Percentiles rank a stretch among this genome's conserved stretches.
These are phyloP conservation scores for Mormoops blainvillei DNA, from an alignment of 2,113 vertebrate genomes.

Conservation along the genomic window DNA sequence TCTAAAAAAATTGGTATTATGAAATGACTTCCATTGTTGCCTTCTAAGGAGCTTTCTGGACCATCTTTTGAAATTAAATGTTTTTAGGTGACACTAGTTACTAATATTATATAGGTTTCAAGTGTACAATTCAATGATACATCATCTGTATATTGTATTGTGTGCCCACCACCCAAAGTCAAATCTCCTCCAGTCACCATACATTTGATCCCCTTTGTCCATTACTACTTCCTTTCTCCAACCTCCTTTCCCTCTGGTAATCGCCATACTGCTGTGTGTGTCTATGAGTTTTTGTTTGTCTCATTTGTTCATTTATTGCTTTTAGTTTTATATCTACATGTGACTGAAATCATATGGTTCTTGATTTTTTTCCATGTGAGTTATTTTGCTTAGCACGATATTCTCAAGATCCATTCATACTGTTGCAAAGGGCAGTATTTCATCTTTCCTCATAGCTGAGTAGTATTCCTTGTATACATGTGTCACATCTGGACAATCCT, in stretches of 20 bases:
- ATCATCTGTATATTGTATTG: too few relatives aligned
- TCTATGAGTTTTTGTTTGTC: neutral
- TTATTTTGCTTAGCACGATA: neutral
- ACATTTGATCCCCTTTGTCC: neutral
- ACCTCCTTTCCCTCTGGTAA: neutral
- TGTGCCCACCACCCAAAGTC: too few relatives aligned
- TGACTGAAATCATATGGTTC: neutral
- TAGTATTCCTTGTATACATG: neutral
- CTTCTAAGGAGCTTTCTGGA: neutral
- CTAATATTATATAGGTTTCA: too few relatives aligned
- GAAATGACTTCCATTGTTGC: neutral
- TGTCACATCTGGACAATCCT: neutral
- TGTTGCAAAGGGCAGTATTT: neutral
- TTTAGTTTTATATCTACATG: neutral
- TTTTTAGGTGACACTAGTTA: too few relatives aligned
- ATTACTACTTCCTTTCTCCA: neutral
- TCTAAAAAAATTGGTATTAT: neutral
- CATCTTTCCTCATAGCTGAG: neutral
- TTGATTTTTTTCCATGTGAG: neutral
- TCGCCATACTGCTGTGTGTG: neutral
- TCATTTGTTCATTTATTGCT: neutral
- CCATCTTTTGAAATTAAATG: neutral
- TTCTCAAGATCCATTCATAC: neutral
- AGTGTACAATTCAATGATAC: too few relatives aligned
- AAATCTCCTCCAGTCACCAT: too few relatives aligned